phyloP scores from a whole-genome alignment of 23 tunicate species.

The Aplidium turbinatum region DNA sequence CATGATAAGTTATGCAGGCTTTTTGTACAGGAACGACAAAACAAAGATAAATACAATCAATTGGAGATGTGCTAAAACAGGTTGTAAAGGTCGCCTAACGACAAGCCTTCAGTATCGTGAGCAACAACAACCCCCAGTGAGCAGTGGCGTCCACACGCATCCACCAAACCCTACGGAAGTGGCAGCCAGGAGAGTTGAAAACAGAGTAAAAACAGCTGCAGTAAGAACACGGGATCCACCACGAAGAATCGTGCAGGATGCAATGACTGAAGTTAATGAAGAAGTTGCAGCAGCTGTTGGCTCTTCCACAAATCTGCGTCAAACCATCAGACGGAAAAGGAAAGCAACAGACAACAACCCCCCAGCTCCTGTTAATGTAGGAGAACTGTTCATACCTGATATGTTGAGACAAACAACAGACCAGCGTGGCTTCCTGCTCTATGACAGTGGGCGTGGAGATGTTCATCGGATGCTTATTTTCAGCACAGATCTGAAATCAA shows the following conservation, averaged over 20 bases:
- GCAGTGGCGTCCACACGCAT: neutral
- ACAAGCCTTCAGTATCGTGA: neutral
- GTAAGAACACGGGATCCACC: neutral
- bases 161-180: slow-evolving; percentile 11
- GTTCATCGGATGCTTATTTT: no score
- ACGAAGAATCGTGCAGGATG: neutral
- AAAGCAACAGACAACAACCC: neutral
- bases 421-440: slow-evolving; percentile 5
- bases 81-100: slow-evolving; percentile 2
- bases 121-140: neutral
- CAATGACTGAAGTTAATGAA: slow-evolving; percentile 3
- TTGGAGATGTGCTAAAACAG: no score
- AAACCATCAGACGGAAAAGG: slow-evolving; percentile 4
- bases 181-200: neutral
- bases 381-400: neutral
- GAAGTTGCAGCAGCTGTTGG: slow-evolving; percentile 11
- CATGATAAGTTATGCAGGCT: neutral
- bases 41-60: neutral
- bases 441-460: no score
- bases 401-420: slow-evolving; percentile 7
- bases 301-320: slow-evolving; percentile 7
- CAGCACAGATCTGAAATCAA: no score
- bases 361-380: neutral
- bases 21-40: slow-evolving; percentile 15
- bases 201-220: slow-evolving; percentile 18